These are phyloP conservation scores for Sebastes matsubarae DNA, from an alignment of 2,797 vertebrate genomes.

Conservation along the genomic window DNA sequence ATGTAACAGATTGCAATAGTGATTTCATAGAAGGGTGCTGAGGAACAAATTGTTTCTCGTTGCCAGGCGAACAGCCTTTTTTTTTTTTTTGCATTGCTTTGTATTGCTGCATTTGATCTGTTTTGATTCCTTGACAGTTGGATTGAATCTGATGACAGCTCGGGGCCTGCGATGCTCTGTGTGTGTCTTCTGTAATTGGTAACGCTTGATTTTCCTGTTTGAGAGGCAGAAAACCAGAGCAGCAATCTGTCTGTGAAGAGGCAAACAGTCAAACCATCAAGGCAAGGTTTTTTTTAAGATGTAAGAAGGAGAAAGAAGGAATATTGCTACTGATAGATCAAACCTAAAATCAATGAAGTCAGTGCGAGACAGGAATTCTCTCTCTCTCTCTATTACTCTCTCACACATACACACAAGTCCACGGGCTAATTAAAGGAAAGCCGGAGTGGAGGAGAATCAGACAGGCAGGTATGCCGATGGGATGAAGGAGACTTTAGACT, in stretches of 20 bases:
- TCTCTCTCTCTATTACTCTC: slow-evolving; percentile 24
- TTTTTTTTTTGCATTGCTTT: slow-evolving; percentile 21
- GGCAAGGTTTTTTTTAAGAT: slow-evolving; percentile 20
- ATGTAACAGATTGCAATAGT: slow-evolving; percentile 59
- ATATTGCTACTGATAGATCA: slow-evolving; percentile 66
- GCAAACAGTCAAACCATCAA: slow-evolving; percentile 63
- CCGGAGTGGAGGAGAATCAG: slow-evolving; percentile 40
- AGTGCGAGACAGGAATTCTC: slow-evolving; percentile 25
- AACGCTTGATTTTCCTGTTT: slow-evolving; percentile 68
- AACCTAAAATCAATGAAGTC: slow-evolving; percentile 61
- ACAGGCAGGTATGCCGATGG: slow-evolving; percentile 60
- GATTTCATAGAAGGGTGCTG: slow-evolving; percentile 43
- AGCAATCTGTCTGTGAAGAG: slow-evolving; percentile 54
- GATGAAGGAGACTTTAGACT: slow-evolving; percentile 70
- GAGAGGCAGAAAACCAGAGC: slow-evolving; percentile 53
- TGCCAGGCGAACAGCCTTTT: slow-evolving; percentile 20
- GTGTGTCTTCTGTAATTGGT: slow-evolving; percentile 73
- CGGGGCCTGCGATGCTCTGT: slow-evolving; percentile 28
- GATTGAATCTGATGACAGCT: slow-evolving; percentile 67
- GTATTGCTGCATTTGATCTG: slow-evolving; percentile 69
- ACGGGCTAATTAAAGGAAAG: slow-evolving; percentile 65
- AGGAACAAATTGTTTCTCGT: slow-evolving; percentile 38
- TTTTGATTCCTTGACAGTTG: slow-evolving; percentile 69
- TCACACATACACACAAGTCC: slow-evolving; percentile 25
- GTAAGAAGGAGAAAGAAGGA: slow-evolving; percentile 31